phyloP scores from a whole-genome alignment of 1,140 invertebrate genomes.

The Halictus rubicundus region DNA sequence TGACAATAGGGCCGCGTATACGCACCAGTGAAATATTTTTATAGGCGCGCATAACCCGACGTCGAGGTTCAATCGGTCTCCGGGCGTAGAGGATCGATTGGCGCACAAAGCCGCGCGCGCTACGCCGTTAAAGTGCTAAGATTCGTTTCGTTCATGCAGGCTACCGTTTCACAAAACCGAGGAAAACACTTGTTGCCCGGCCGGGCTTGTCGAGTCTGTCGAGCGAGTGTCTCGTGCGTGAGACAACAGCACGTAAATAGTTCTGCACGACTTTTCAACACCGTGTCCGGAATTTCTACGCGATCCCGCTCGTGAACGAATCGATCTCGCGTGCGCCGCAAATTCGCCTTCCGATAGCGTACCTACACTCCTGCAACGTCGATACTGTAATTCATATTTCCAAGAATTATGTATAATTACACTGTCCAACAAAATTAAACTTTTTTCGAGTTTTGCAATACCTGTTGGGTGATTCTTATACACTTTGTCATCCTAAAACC shows the following conservation, averaged over 20 bases:
- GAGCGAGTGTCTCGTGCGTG: constrained; percentile 62
- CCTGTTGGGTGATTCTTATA: too few relatives aligned
- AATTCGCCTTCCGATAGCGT: not conserved
- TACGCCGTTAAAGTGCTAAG: constrained; percentile 13
- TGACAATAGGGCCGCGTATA: not conserved
- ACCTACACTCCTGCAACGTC: too few relatives aligned
- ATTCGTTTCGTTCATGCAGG: constrained; percentile 32
- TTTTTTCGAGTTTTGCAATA: too few relatives aligned
- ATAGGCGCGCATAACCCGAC: not conserved
- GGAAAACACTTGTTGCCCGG: constrained; percentile 65
- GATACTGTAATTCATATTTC: too few relatives aligned
- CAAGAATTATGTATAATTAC: too few relatives aligned
- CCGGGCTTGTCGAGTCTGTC: constrained; percentile 15
- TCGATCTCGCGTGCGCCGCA: constrained; percentile 20
- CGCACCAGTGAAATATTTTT: constrained; percentile 2
- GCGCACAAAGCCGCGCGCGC: not conserved
- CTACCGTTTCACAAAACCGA: constrained; percentile 28
- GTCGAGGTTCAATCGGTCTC: too few relatives aligned
- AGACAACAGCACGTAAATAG: constrained; percentile 58
- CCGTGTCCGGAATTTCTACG: constrained; percentile 22
- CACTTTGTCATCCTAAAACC: too few relatives aligned
- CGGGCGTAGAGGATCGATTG: constrained; percentile 13
- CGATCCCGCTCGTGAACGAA: constrained; percentile 20
- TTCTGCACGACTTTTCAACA: constrained; percentile 44
- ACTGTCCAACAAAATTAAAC: too few relatives aligned